phyloP scores from a whole-genome alignment of 2,888 invertebrate species.

The Lapara coniferarum region DNA sequence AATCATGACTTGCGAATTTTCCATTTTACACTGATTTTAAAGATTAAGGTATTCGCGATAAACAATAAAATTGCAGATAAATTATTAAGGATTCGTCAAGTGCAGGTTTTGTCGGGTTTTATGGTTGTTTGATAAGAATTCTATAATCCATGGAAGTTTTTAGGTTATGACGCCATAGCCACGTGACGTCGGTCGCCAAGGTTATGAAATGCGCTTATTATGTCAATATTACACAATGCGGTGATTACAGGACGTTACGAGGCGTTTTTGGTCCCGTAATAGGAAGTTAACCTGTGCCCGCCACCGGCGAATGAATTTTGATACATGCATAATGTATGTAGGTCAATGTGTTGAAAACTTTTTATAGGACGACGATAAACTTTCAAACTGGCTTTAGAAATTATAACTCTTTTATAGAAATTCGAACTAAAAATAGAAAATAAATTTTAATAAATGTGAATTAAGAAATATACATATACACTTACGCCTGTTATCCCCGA shows the following conservation, averaged over 20 bases:
- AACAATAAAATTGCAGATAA: background rate
- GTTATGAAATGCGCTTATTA: constrained; percentile 26
- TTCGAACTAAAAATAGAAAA: too few species aligned
- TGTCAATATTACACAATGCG: constrained; percentile 35
- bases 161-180: constrained; percentile 40
- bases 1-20: background rate
- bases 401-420: too few species aligned
- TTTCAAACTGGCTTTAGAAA: too few species aligned
- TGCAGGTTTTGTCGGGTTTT: background rate
- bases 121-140: background rate
- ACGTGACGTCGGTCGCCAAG: constrained; percentile 39
- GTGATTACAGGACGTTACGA: constrained; percentile 25
- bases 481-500: too few species aligned
- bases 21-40: background rate
- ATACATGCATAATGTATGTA: background rate
- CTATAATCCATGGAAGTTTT: constrained; percentile 12
- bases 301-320: background rate
- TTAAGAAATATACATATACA: too few species aligned
- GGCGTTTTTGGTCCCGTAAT: background rate
- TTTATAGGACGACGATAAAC: too few species aligned
- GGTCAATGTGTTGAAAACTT: background rate
- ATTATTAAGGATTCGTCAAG: too few species aligned
- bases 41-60: background rate
- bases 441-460: too few species aligned
- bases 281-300: background rate